Conservation (phyloP, 2,797 vertebrate genomes). For the Tapera naevia region DNA sequence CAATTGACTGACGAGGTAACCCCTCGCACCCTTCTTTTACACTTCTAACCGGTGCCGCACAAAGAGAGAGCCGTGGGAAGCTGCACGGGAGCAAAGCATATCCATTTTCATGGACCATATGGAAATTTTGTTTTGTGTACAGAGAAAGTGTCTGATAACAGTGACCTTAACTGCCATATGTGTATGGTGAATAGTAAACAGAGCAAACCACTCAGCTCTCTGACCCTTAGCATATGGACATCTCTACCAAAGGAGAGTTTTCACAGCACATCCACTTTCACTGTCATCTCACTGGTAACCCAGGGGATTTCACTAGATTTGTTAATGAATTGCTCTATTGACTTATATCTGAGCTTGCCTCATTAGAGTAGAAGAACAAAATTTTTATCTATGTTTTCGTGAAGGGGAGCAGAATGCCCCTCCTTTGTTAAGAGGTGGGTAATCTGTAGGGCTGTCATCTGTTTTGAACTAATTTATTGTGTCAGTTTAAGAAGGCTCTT, state of each 20-base stretch:
- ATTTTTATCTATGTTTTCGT: conserved; percentile 83
- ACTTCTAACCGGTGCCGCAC: conserved; percentile 76
- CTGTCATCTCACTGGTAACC: conserved; percentile 84
- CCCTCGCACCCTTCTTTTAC: conserved; percentile 77
- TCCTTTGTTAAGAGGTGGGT: conserved; percentile 88
- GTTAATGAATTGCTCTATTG: conserved; percentile 99
- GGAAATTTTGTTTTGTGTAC: conserved; percentile 97
- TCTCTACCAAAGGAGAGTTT: conserved; percentile 89
- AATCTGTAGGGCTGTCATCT: conserved; percentile 89
- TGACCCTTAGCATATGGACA: conserved; percentile 97
- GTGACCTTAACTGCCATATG: conserved; percentile 94
- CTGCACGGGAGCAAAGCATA: conserved; percentile 81
- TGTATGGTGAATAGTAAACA: conserved; percentile 91
- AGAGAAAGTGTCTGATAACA: conserved; percentile 89
- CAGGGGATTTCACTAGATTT: conserved; percentile 93
- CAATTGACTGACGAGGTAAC: conserved; percentile 80
- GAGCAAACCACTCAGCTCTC: conserved; percentile 88
- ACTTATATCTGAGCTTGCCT: conserved; percentile 95
- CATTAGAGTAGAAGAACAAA: conserved; percentile 93
- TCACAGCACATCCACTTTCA: conserved; percentile 83
- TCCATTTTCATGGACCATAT: conserved; percentile 98
- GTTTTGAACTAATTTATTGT: conserved; percentile 90
- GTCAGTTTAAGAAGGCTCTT: conserved; percentile 89
- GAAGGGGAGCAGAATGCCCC: conserved; percentile 78
- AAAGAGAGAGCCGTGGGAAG: conserved; percentile 92